Base-by-base conservation (phyloP, 2,797 vertebrate species). In the Notamacropus eugenii region DNA sequence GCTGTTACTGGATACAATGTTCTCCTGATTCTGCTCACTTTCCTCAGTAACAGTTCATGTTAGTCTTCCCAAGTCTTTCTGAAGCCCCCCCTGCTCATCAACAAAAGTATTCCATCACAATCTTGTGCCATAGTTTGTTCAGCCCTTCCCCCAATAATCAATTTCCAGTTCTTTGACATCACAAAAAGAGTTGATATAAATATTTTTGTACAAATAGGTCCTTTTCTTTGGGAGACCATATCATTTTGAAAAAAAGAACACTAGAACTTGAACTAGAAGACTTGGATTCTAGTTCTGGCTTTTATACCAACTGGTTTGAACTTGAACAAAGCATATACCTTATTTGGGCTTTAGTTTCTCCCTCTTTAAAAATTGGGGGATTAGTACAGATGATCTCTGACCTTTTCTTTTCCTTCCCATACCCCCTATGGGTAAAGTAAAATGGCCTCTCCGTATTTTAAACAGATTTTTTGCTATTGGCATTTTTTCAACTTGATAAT, bases 401-500 rank as follows among this genome's bases (percentile, higher is more conserved):
- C 19, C n/a, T 74, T 74, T 74, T 74, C n/a, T 74, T 5, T 74
- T 40, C 67, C 16, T 74, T 74, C n/a, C 28, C 16, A n/a, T 19
- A 74, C 19, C 5, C n/a, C 16, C n/a, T 40, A 22, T 74, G 19
- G 22, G 8, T 74, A 24, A 82, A 46, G 13, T 9, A 10, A 82
- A 46, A 82, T 82, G 67, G 19, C n/a, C 8, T 22, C 8, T 82
- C n/a, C 27, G n/a, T 19, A 82, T 82, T 46, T 82, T 82, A 82
- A 82, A 82, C n/a, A 82, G 19, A 82, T 40, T 24, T 82, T 46
- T 46, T 82, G n/a, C 67, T 82, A 82, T 82, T 82, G 67, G 98
- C 98, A 90, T 98, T 82, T 98, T 74, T 98, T 96, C 98, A 98
- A 98, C 98, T 97, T 97, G 98, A 97, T 98, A 98, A 95, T 95